A percentile compares a stretch with the other conserved stretches of the same genome.
phyloP scores from a whole-genome alignment of 2,797 vertebrate species.

The Tangara arthus region DNA sequence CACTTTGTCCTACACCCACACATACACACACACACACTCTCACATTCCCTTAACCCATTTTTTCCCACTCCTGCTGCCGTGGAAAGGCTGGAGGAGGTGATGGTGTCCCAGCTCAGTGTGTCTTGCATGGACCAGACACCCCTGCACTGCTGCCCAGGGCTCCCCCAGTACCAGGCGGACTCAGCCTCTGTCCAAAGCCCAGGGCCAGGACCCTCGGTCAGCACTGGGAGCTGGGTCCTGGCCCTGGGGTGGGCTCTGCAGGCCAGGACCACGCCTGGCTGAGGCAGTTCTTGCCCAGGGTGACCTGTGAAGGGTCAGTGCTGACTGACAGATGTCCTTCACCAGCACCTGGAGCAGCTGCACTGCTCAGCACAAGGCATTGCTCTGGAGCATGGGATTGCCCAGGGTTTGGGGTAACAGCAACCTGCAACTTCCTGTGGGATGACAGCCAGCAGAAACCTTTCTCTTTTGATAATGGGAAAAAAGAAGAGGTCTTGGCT shows the following conservation, averaged over 20 bases:
- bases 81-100: slow-evolving; percentile 11
- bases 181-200: not conserved
- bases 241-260: not conserved
- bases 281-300: not conserved
- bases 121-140: not conserved
- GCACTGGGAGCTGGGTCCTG: not conserved
- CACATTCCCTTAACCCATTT: not conserved
- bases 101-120: not conserved
- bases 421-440: fast-evolving
- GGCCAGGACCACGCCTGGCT: not conserved
- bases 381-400: not conserved
- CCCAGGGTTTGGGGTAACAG: not conserved
- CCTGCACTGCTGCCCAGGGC: not conserved
- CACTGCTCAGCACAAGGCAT: not conserved
- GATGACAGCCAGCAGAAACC: not conserved
- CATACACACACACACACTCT: too few species aligned
- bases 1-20: not conserved
- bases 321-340: not conserved
- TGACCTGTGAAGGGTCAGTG: not conserved
- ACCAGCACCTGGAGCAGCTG: not conserved
- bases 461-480: not conserved
- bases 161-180: not conserved
- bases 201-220: fast-evolving
- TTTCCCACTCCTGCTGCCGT: not conserved
- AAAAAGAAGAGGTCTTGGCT: not conserved